Percentiles rank a stretch among this genome's conserved stretches.
These are phyloP conservation scores for Pammene fasciana DNA, from an alignment of 2,888 invertebrate species.

Conservation along the genomic window DNA sequence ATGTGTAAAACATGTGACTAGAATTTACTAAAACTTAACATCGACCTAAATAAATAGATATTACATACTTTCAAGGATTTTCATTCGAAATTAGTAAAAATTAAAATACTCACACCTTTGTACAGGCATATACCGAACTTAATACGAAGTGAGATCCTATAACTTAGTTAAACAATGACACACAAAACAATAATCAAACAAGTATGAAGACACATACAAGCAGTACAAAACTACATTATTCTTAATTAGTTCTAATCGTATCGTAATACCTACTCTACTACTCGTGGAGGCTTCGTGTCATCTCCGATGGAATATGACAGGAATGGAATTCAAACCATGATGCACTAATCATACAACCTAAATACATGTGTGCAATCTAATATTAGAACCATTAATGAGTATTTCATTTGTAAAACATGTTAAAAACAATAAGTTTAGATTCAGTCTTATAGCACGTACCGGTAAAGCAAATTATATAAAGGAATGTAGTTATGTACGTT, in stretches of 20 bases:
- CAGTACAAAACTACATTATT: slow-evolving; percentile 27
- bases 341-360: slow-evolving; percentile 17
- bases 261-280: no score
- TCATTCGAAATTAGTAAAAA: slow-evolving; percentile 60
- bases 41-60: slow-evolving; percentile 76
- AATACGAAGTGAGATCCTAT: slow-evolving; percentile 75
- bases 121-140: slow-evolving; percentile 52
- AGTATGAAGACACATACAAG: slow-evolving; percentile 41
- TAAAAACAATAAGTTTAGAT: slow-evolving; percentile 31
- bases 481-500: slow-evolving; percentile 27
- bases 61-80: slow-evolving; percentile 72
- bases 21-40: slow-evolving; percentile 83
- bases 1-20: slow-evolving; percentile 83
- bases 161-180: slow-evolving; percentile 54
- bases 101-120: slow-evolving; percentile 51
- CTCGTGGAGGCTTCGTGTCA: slow-evolving; percentile 10
- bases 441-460: slow-evolving; percentile 37
- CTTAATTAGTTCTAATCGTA: slow-evolving; percentile 35
- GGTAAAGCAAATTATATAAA: slow-evolving; percentile 22
- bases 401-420: slow-evolving; percentile 28
- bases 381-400: slow-evolving; percentile 31
- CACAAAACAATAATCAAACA: slow-evolving; percentile 56
- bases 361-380: slow-evolving; percentile 20
- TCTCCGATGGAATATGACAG: slow-evolving; percentile 2
- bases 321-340: slow-evolving; percentile 16